Conservation (phyloP, 2,888 invertebrate species). For the Hymenopus coronatus region DNA sequence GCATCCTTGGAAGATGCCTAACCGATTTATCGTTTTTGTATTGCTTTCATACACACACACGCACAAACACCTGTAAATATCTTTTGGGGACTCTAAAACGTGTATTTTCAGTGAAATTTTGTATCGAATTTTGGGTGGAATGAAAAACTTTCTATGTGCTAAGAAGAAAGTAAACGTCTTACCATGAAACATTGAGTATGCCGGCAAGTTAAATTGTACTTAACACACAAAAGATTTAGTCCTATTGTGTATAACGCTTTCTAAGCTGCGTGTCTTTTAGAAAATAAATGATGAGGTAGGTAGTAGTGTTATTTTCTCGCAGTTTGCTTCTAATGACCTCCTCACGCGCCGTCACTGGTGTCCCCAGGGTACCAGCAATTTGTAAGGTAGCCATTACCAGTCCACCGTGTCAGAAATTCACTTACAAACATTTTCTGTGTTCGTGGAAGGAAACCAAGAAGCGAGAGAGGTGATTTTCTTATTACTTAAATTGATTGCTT, state of each 20-base stretch:
- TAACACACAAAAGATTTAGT: background rate
- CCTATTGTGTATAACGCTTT: background rate
- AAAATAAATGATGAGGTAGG: background rate
- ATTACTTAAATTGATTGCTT: background rate
- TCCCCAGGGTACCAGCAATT: background rate
- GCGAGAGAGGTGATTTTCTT: background rate
- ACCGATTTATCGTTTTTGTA: too few species aligned
- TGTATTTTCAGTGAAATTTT: too few species aligned
- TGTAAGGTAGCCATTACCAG: background rate
- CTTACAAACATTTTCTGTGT: background rate
- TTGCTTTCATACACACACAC: too few species aligned
- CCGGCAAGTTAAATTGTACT: too few species aligned
- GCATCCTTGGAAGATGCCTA: too few species aligned
- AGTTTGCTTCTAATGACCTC: background rate
- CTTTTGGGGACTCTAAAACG: too few species aligned
- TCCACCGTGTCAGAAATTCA: background rate
- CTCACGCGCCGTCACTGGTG: background rate
- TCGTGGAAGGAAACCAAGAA: background rate
- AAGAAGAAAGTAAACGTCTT: too few species aligned
- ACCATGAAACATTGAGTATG: too few species aligned
- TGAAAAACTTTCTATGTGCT: too few species aligned
- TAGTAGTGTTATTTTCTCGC: background rate
- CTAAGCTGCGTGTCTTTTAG: background rate
- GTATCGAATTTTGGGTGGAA: too few species aligned
- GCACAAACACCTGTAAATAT: too few species aligned